Evolutionary conservation across 2,888 invertebrate genomes (phyloP), one percentile per base, ranked within the genome.

Genomic region (Clanis bilineata): DNA sequence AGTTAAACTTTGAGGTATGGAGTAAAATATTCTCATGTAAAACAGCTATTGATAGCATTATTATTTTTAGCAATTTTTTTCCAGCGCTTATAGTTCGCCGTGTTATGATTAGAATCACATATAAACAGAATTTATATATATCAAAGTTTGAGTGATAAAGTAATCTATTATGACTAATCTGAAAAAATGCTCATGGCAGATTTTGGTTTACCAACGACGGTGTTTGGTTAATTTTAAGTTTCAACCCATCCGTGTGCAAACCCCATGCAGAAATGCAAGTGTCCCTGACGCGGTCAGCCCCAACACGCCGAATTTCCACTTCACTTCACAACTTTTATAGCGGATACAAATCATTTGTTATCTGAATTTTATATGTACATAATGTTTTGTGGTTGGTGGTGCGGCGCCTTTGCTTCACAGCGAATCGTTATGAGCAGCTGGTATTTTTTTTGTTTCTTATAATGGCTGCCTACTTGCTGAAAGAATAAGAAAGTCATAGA

Each of bases 261-360:
- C 60, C 66, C 71, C 68, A 62, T 45, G 7, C 56, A 58, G 62
- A 64, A 63, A 58, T 64, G 65, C 65, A 65, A 60, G 59, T 56
- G 38, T 56, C 73, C 72, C 72, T 64, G 64, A 62, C 68, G 70
- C 68, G 71, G 69, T 72, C 76, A 77, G 71, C 76, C 74, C 73
- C 67, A 57, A 47, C 62, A 68, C 67, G 72, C 71, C 70, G 57
- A 66, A 66, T 58, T 62, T 56, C 47, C 79, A 75, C 80, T 59
- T 67, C 69, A 71, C 70, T 76, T 56, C 70, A 66, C 71, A 60
- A 57, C 64, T 54, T 62, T 71, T 68, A 71, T 73, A 60, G 75
- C 67, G 71, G 76, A 70, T 68, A 71, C 66, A 69, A 74, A 76
- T 75, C 76, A 80, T 81, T 82, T 77, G 76, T 80, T 78, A 79